phyloP scores from a whole-genome alignment of 2,797 vertebrate species.

The Amniataba percoides region DNA sequence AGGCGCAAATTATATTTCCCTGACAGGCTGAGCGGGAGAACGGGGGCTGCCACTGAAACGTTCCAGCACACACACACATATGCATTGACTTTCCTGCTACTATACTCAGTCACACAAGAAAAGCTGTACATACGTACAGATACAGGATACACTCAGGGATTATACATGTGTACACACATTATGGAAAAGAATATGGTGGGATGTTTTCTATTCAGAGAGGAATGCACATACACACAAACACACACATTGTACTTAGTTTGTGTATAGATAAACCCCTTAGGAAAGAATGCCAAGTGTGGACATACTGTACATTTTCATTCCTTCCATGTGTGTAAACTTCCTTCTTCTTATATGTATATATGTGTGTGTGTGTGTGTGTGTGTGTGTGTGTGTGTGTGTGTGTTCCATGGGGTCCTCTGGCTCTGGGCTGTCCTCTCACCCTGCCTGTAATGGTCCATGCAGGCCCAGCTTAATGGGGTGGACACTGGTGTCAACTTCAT shows the following conservation, averaged over 20 bases:
- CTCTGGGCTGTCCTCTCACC: slow-evolving; percentile 85
- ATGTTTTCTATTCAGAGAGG: slow-evolving; percentile 43
- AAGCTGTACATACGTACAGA: slow-evolving; percentile 52
- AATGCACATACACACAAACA: slow-evolving; percentile 25
- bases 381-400: slow-evolving; percentile 22
- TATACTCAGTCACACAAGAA: slow-evolving; percentile 66
- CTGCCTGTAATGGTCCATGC: slow-evolving; percentile 86
- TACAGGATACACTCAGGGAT: slow-evolving; percentile 57
- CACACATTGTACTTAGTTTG: slow-evolving; percentile 37
- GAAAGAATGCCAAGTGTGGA: slow-evolving; percentile 60
- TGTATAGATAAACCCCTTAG: slow-evolving; percentile 53
- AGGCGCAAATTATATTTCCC: slow-evolving; percentile 90
- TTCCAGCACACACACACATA: slow-evolving; percentile 58
- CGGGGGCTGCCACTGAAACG: slow-evolving; percentile 66
- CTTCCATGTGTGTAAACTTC: slow-evolving; percentile 40
- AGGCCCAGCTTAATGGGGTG: slow-evolving; percentile 86
- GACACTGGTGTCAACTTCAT: slow-evolving; percentile 86
- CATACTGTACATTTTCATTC: slow-evolving; percentile 49
- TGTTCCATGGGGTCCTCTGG: slow-evolving; percentile 66
- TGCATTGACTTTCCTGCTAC: slow-evolving; percentile 72
- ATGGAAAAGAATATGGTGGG: slow-evolving; percentile 40
- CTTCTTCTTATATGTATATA: background rate
- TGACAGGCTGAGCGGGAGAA: slow-evolving; percentile 79
- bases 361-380: slow-evolving; percentile 33
- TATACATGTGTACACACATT: slow-evolving; percentile 46